A percentile compares a stretch with the other conserved stretches of the same genome.
These are phyloP conservation scores for Neoscelio sp. DNA, from an alignment of 2,888 invertebrate species.

Conservation along the genomic window DNA sequence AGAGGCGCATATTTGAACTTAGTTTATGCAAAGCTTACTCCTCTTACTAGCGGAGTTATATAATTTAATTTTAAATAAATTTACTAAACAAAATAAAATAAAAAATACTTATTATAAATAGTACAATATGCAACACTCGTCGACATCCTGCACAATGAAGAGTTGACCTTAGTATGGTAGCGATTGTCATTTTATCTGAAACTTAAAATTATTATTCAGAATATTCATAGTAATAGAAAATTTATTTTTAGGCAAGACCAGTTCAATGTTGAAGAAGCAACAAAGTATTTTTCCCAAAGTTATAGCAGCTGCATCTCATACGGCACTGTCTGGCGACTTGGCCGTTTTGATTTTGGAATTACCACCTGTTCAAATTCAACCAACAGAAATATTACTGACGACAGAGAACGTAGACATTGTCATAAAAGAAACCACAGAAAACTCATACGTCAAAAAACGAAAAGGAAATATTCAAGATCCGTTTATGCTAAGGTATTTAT, in stretches of 20 bases:
- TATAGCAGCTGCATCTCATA: slow-evolving; percentile 90
- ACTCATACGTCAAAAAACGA: slow-evolving; percentile 50
- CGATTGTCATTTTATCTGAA: too few relatives aligned
- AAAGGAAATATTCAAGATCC: slow-evolving; percentile 63
- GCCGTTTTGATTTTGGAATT: slow-evolving; percentile 87
- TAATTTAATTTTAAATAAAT: too few relatives aligned
- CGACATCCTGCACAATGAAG: too few relatives aligned
- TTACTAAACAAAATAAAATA: too few relatives aligned
- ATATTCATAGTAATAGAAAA: too few relatives aligned
- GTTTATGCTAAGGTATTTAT: slow-evolving; percentile 74
- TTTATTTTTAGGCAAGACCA: slow-evolving; percentile 71
- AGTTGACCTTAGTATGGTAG: too few relatives aligned
- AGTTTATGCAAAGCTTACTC: too few relatives aligned
- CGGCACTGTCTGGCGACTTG: slow-evolving; percentile 91
- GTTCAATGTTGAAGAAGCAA: slow-evolving; percentile 72
- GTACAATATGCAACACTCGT: too few relatives aligned
- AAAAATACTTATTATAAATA: too few relatives aligned
- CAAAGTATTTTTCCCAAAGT: slow-evolving; percentile 82
- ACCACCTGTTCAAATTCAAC: slow-evolving; percentile 74
- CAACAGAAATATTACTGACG: slow-evolving; percentile 80
- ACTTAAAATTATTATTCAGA: too few relatives aligned
- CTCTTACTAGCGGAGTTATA: too few relatives aligned
- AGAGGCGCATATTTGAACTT: too few relatives aligned
- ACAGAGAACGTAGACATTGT: slow-evolving; percentile 67
- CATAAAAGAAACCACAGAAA: slow-evolving; percentile 68